Evolutionary conservation across 2,888 invertebrate genomes (phyloP).

Genomic region (Drosophila fungiperda): DNA sequence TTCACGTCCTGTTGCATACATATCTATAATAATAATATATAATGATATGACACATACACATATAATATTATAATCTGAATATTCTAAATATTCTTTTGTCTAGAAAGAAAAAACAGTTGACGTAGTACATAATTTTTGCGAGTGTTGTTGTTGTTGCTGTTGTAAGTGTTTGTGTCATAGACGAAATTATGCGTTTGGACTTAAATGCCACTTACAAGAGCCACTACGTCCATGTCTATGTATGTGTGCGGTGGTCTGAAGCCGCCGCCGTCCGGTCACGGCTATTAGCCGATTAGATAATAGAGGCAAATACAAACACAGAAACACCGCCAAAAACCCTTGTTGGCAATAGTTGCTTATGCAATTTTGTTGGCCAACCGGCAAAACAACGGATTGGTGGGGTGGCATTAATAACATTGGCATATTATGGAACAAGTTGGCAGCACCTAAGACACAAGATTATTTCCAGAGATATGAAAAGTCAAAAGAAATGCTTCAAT

Average conservation of each 20-base stretch:
- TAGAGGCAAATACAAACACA: conserved; percentile 38
- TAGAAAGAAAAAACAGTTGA: neutral
- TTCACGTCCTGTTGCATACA: neutral
- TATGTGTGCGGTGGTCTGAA: neutral
- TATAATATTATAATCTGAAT: neutral
- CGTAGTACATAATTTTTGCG: conserved; percentile 12
- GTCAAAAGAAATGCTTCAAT: neutral
- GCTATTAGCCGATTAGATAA: conserved; percentile 62
- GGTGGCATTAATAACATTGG: conserved; percentile 7
- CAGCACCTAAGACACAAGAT: neutral
- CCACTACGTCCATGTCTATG: neutral
- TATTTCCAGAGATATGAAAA: neutral
- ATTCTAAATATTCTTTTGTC: neutral
- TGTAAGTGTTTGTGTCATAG: conserved; percentile 14
- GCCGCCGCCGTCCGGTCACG: conserved; percentile 34
- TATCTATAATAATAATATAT: neutral
- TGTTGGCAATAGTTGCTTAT: neutral
- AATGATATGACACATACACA: neutral
- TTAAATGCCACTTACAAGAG: conserved; percentile 31
- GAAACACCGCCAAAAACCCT: conserved; percentile 10
- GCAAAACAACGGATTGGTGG: neutral
- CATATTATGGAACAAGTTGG: conserved; percentile 23
- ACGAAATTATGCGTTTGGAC: conserved; percentile 54
- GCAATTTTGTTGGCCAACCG: neutral
- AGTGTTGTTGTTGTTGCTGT: neutral